These are phyloP conservation scores for Muntiacus reevesi DNA, from an alignment of 2,113 vertebrate species.

Conservation along the genomic window DNA sequence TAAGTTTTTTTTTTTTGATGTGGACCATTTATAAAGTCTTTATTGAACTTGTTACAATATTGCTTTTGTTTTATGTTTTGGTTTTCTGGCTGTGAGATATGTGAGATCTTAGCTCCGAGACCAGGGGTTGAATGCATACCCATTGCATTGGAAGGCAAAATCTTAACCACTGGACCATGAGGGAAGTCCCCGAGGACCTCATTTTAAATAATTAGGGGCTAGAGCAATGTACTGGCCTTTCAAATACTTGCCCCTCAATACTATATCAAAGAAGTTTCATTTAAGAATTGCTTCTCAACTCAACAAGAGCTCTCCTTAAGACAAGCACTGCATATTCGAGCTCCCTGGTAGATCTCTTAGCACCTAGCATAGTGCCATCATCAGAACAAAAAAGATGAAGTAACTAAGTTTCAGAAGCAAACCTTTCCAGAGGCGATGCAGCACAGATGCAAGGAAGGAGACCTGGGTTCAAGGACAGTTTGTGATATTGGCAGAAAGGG, in stretches of 20 bases:
- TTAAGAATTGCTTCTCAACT: neutral
- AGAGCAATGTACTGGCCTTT: neutral
- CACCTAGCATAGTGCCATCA: accelerated
- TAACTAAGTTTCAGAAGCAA: neutral
- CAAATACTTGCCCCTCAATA: neutral
- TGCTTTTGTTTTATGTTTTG: neutral
- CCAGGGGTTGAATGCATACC: neutral
- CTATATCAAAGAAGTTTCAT: neutral
- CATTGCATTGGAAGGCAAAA: neutral
- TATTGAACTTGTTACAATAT: neutral
- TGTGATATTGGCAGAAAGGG: neutral
- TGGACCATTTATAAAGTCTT: neutral
- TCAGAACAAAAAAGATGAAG: neutral
- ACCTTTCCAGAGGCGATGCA: neutral
- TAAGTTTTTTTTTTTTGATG: neutral
- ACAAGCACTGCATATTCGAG: neutral
- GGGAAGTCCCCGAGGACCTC: neutral
- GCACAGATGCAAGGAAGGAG: neutral
- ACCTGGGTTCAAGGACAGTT: neutral
- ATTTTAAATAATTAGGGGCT: neutral
- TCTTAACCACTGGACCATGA: neutral
- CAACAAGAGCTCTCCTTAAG: neutral
- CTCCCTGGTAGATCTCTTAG: neutral
- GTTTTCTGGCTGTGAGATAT: neutral
- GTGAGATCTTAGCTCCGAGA: neutral